These are phyloP conservation scores for Halocaridina rubra DNA, from an alignment of 2,888 invertebrate species.

Conservation along the genomic window DNA sequence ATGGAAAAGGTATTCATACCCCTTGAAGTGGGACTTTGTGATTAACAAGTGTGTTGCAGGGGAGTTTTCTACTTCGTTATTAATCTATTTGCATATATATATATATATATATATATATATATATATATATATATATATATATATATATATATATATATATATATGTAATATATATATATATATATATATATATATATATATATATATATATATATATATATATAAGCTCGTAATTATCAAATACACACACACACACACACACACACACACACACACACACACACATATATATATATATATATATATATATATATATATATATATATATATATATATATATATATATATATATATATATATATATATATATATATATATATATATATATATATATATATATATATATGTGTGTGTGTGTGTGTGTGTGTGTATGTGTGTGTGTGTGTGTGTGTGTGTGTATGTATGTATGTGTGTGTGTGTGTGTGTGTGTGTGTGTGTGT, in stretches of 20 bases:
- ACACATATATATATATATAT: not conserved
- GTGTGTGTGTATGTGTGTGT: not conserved
- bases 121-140: too few species aligned
- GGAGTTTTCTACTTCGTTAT: too few species aligned
- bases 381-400: not conserved
- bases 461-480: not conserved
- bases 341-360: not conserved
- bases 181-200: not conserved
- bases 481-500: not conserved
- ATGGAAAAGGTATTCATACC: too few species aligned
- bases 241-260: conserved; percentile 12
- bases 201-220: not conserved
- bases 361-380: not conserved
- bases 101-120: too few species aligned
- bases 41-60: too few species aligned
- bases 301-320: not conserved
- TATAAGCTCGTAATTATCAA: not conserved
- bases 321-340: not conserved
- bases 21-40: too few species aligned
- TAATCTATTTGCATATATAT: too few species aligned
- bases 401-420: not conserved
- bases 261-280: not conserved
- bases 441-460: not conserved
- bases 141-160: too few species aligned
- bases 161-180: too few species aligned